Evolutionary conservation across 2,888 invertebrate species (phyloP).

Genomic region (Eilema sororculum): DNA sequence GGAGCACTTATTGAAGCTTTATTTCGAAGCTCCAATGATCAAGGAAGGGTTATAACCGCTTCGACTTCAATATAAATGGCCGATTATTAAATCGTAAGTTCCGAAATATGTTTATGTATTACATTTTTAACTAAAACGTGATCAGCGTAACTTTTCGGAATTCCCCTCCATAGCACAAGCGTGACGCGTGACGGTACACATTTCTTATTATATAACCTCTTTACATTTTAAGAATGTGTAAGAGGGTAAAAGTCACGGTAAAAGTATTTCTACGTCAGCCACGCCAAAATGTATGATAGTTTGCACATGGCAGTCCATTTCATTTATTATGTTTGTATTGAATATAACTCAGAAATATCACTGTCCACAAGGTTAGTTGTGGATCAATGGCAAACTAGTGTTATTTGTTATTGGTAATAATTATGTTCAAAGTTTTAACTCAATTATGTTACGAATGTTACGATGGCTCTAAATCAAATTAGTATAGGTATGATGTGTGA

Average conservation of each 20-base stretch:
- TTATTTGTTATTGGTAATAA: too few species aligned
- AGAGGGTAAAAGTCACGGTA: too few species aligned
- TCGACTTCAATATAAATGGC: background rate
- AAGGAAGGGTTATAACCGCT: background rate
- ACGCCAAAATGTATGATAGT: background rate
- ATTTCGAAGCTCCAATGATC: background rate
- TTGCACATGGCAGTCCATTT: too few species aligned
- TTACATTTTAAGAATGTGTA: background rate
- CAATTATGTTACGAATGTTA: too few species aligned
- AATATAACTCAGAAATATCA: too few species aligned
- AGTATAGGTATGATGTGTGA: too few species aligned
- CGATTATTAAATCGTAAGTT: background rate
- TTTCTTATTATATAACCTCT: background rate
- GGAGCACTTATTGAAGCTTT: slow-evolving; percentile 1
- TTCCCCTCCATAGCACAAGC: slow-evolving; percentile 10
- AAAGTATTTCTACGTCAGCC: background rate
- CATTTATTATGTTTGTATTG: background rate
- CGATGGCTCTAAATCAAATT: too few species aligned
- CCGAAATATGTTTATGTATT: background rate
- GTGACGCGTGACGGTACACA: slow-evolving; percentile 9
- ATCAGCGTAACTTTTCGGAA: slow-evolving; percentile 18
- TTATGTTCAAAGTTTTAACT: too few species aligned
- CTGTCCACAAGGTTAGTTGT: too few species aligned
- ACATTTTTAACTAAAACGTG: slow-evolving; percentile 1
- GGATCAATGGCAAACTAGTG: too few species aligned